Conservation (phyloP, 2,797 vertebrate genomes). For the Melanotaenia nigrans region DNA sequence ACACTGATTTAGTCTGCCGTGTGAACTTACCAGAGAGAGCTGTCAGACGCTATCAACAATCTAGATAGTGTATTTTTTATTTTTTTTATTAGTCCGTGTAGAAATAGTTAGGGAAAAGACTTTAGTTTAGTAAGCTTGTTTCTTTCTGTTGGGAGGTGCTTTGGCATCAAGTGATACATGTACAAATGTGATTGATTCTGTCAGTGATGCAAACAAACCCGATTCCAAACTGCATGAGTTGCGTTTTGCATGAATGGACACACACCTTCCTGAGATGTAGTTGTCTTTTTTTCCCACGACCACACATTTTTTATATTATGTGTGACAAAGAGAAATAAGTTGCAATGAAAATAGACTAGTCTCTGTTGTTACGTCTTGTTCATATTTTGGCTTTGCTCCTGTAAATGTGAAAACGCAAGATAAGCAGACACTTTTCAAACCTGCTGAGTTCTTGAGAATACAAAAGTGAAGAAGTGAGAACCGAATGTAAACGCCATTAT, state of each 20-base stretch:
- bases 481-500: background rate
- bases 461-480: background rate
- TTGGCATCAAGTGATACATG: slow-evolving; percentile 14
- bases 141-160: slow-evolving; percentile 14
- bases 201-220: slow-evolving; percentile 50
- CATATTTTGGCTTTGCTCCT: slow-evolving; percentile 5
- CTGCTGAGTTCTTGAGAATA: slow-evolving; percentile 44
- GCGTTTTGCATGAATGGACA: slow-evolving; percentile 40
- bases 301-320: background rate
- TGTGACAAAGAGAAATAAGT: background rate
- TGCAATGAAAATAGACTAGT: background rate
- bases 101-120: slow-evolving; percentile 11
- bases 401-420: slow-evolving; percentile 21
- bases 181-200: slow-evolving; percentile 43
- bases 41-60: no score
- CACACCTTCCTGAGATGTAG: background rate
- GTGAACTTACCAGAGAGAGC: background rate
- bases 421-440: slow-evolving; percentile 40
- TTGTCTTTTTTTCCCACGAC: background rate
- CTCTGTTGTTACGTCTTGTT: background rate
- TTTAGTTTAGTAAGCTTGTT: slow-evolving; percentile 4
- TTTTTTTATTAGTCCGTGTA: slow-evolving; percentile 1
- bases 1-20: background rate
- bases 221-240: slow-evolving; percentile 39
- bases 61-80: no score